Evolutionary conservation across 2,113 vertebrate species (phyloP), one percentile per base, ranked within the genome.

Genomic region (Anas platyrhynchos): DNA sequence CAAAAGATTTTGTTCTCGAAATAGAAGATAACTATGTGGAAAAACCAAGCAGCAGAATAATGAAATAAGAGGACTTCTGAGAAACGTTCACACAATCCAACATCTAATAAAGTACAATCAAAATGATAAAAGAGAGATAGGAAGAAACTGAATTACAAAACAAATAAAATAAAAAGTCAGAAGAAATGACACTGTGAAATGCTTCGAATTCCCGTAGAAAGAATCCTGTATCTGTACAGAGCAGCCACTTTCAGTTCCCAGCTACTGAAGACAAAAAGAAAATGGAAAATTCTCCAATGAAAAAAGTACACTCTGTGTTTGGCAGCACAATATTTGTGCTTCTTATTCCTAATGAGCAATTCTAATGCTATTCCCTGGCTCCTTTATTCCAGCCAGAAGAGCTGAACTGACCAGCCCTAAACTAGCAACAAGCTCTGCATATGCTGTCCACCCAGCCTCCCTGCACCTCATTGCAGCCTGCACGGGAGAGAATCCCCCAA

Each of bases 11-110:
- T 23, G 44, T 61, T 93, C 90, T 48, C 72, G 32, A 75, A 84
- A 80, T 3, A 83, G 76, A 86, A 66, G 52, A 38, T 55, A 90
- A 68, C 56, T 63, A 59, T 29, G 29, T 4, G 5, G 9, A 50
- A 68, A 73, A 91, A 92, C 58, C n/a, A 13, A 91, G 34, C 55
- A 80, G 85, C 61, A 75, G 83, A 67, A 43, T 71, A 96, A 77
- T 36, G 75, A 50, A 83, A 63, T 43, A 86, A 86, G 63, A 63
- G 41, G 36, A 67, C 75, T 88, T 61, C 87, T 71, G 54, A 85
- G 77, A 83, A 92, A 48, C 3, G 32, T 29, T 75, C 76, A 62
- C 11, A 52, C 12, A 58, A 62, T 26, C 43, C 32, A 43, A 56
- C 68, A 78, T 48, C 61, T 72, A 80, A 90, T 75, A 14, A 48